Percentiles rank a stretch among this genome's conserved stretches.
These are phyloP conservation scores for Lepilemur ruficaudatus DNA, from an alignment of 2,797 vertebrate genomes.

Conservation along the genomic window DNA sequence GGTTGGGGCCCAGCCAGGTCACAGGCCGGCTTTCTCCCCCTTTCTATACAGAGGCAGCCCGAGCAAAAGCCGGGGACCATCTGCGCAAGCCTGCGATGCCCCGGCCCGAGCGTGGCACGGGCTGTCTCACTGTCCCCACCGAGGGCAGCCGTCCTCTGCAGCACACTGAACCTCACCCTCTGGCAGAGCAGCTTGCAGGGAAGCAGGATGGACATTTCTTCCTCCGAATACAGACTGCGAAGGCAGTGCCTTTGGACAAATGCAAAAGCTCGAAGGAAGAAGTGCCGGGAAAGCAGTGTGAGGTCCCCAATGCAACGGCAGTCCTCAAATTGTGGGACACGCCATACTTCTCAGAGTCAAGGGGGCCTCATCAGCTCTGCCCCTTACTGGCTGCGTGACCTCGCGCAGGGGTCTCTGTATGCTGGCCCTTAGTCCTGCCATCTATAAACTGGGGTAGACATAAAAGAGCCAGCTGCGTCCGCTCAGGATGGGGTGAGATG, in stretches of 20 bases:
- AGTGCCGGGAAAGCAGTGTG: too few species aligned
- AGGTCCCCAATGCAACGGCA: accelerated
- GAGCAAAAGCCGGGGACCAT: background rate
- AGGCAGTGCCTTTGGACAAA: background rate
- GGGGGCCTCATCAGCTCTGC: background rate
- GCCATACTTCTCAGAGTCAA: too few species aligned
- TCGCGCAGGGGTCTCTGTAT: background rate
- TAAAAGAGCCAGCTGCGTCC: background rate
- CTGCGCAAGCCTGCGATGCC: background rate
- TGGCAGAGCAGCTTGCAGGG: background rate
- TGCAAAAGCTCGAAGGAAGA: background rate
- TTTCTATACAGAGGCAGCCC: background rate
- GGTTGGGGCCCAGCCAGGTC: background rate
- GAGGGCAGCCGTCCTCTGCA: too few species aligned
- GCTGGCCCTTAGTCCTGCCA: background rate
- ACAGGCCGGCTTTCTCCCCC: too few species aligned
- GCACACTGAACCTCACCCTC: background rate
- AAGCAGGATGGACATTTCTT: background rate
- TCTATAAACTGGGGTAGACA: background rate
- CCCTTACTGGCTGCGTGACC: background rate
- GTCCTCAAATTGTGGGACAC: background rate
- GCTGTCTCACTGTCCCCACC: accelerated
- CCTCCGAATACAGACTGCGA: background rate
- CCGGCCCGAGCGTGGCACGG: accelerated
- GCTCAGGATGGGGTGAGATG: background rate